Conservation (phyloP, 2,888 invertebrate genomes). For the Lepidonotus clava region DNA sequence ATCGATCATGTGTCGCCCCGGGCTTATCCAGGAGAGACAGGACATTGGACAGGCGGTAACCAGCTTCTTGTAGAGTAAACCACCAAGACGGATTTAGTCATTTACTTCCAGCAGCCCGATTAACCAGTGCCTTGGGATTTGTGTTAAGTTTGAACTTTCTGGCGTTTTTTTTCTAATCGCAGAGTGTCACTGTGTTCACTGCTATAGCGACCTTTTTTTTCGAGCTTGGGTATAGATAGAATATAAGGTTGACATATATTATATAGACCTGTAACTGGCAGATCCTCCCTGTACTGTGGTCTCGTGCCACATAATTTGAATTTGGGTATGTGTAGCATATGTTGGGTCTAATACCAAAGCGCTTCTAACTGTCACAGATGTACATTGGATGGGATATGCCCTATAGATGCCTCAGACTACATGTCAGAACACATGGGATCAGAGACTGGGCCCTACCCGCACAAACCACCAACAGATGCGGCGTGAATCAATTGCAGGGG, state of each 20-base stretch:
- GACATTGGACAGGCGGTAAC: neutral
- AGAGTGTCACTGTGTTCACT: too few relatives aligned
- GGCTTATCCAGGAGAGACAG: neutral
- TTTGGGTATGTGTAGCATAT: slow-evolving; percentile 20
- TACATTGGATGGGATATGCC: neutral
- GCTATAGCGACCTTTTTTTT: too few relatives aligned
- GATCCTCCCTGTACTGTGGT: neutral
- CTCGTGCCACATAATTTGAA: slow-evolving; percentile 42
- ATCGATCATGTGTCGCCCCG: neutral
- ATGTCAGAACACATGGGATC: neutral
- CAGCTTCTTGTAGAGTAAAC: too few relatives aligned
- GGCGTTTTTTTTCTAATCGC: too few relatives aligned
- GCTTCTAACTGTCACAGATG: slow-evolving; percentile 25
- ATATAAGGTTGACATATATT: too few relatives aligned
- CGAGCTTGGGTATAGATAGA: too few relatives aligned
- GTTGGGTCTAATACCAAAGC: neutral
- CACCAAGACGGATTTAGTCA: too few relatives aligned
- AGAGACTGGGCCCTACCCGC: neutral
- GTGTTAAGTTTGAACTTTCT: too few relatives aligned
- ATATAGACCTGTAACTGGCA: slow-evolving; percentile 29
- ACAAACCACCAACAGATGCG: neutral
- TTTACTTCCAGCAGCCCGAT: too few relatives aligned
- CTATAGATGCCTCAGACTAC: neutral
- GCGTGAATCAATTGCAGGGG: neutral
- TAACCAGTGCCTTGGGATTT: too few relatives aligned